Evolutionary conservation across 2,797 vertebrate species (phyloP).

Genomic region (Pipistrellus pygmaeus): DNA sequence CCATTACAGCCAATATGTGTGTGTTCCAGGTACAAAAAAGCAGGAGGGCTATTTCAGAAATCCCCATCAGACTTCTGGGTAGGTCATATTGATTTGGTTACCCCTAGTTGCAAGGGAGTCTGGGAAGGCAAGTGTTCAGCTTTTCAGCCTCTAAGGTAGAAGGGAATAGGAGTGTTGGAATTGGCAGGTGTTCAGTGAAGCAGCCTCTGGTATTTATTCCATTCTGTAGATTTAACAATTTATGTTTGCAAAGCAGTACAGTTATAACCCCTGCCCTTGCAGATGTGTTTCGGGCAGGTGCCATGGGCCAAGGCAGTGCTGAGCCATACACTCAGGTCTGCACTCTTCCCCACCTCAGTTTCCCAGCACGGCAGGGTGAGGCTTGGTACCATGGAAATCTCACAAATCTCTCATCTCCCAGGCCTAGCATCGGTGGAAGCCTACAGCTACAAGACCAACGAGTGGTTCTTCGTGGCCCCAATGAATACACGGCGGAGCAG

Average conservation of each 20-base stretch:
- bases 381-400: not conserved
- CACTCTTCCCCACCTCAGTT: not conserved
- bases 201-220: not conserved
- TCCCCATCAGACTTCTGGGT: not conserved
- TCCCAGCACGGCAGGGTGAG: not conserved
- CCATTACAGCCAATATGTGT: not conserved
- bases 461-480: conserved; percentile 95
- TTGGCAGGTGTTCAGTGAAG: not conserved
- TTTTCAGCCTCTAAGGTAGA: not conserved
- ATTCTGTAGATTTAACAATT: not conserved
- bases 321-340: not conserved
- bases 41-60: not conserved
- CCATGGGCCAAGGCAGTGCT: not conserved
- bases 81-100: not conserved
- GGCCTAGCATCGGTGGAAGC: conserved; percentile 96
- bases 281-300: not conserved
- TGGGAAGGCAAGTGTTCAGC: not conserved
- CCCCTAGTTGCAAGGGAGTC: not conserved
- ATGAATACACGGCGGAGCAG: conserved; percentile 99
- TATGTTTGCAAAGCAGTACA: not conserved
- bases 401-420: conserved; percentile 78
- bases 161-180: not conserved
- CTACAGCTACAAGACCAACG: conserved; percentile 95
- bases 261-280: not conserved
- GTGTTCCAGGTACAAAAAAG: conserved; percentile 27